Conservation (phyloP, 2,888 invertebrate genomes). For the Papilio elwesi region DNA sequence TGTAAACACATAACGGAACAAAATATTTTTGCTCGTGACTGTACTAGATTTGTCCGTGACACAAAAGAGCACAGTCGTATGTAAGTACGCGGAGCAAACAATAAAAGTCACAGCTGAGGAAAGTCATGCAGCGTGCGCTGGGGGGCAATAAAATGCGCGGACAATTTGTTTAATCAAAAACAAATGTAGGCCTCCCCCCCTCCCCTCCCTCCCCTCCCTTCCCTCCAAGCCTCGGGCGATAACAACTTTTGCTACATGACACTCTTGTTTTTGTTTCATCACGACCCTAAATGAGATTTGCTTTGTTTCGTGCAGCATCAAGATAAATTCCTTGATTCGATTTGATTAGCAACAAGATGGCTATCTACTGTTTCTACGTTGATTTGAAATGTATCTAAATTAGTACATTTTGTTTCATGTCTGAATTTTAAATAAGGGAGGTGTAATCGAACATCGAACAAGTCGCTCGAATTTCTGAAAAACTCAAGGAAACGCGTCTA, state of each 20-base stretch:
- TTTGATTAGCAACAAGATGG: slow-evolving; percentile 9
- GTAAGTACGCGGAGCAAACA: slow-evolving; percentile 44
- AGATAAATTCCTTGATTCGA: background rate
- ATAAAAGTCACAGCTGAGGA: slow-evolving; percentile 60
- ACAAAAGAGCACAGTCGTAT: slow-evolving; percentile 17
- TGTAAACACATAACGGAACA: background rate
- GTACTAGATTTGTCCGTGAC: background rate
- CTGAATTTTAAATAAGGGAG: no score
- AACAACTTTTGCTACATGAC: slow-evolving; percentile 55
- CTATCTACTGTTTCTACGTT: background rate
- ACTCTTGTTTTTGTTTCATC: slow-evolving; percentile 66
- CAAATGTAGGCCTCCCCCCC: slow-evolving; percentile 69
- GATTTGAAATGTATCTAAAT: background rate
- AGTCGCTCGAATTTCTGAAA: no score
- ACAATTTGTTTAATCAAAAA: slow-evolving; percentile 84
- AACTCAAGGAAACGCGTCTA: no score
- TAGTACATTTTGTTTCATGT: background rate
- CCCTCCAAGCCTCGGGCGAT: slow-evolving; percentile 44
- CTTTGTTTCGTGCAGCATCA: slow-evolving; percentile 53
- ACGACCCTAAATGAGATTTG: slow-evolving; percentile 63
- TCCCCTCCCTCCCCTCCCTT: slow-evolving; percentile 49
- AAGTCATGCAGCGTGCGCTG: slow-evolving; percentile 55
- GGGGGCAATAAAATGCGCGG: slow-evolving; percentile 77
- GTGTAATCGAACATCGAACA: no score
- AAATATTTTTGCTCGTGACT: slow-evolving; percentile 6